phyloP scores from a whole-genome alignment of 2,113 vertebrate species.

The Elachura formosa region DNA sequence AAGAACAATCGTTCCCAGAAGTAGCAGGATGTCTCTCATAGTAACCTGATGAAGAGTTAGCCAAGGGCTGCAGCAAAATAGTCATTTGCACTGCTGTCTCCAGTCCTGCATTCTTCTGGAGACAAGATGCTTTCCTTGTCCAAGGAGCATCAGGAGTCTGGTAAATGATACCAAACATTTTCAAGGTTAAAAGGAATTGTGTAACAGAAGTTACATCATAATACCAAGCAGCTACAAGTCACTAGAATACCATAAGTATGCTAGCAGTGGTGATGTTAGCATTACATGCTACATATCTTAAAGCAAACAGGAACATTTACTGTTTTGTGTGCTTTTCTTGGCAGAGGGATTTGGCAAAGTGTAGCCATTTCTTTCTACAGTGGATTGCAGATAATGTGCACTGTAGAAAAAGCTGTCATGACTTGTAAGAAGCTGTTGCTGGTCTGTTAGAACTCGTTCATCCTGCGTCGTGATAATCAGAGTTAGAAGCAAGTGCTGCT shows the following conservation, averaged over 20 bases:
- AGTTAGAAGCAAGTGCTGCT: neutral
- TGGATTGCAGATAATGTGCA: neutral
- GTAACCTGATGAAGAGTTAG: neutral
- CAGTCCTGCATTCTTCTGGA: neutral
- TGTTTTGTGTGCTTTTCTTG: neutral
- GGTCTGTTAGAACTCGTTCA: neutral
- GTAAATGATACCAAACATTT: neutral
- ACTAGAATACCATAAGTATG: neutral
- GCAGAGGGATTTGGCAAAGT: neutral
- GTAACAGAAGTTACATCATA: neutral
- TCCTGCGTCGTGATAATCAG: neutral
- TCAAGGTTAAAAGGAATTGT: neutral
- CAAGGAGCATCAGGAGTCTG: neutral
- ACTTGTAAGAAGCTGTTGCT: neutral
- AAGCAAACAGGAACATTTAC: neutral
- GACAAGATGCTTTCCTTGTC: neutral
- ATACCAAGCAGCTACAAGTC: neutral
- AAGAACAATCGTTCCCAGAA: neutral
- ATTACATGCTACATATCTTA: neutral
- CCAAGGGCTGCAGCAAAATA: accelerated
- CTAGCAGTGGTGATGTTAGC: neutral
- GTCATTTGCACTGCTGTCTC: neutral
- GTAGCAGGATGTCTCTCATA: accelerated
- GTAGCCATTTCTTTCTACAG: neutral
- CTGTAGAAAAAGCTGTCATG: neutral